A percentile compares a stretch with the other conserved stretches of the same genome.
Conservation (phyloP, 2,888 invertebrate species). For the Diogma glabrata region DNA sequence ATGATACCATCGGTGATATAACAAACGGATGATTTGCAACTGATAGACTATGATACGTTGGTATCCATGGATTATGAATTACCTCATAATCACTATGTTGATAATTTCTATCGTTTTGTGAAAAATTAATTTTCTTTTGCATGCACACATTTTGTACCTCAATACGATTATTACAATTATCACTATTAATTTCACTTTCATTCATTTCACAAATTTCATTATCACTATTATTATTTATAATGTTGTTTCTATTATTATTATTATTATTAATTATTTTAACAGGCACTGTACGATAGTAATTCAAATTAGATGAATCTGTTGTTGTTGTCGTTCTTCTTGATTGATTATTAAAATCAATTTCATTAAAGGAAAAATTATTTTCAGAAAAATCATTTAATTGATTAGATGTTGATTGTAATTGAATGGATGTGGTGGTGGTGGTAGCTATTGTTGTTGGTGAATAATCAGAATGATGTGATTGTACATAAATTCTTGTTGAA, state of each 20-base stretch:
- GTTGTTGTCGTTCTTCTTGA: background rate
- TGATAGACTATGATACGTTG: conserved; percentile 3
- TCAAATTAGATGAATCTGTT: background rate
- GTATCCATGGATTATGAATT: conserved; percentile 4
- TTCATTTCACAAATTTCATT: too few relatives aligned
- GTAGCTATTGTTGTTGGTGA: too few relatives aligned
- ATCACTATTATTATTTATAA: conserved; percentile 3
- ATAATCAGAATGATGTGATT: conserved; percentile 7
- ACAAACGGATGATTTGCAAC: conserved; percentile 8
- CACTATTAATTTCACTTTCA: background rate
- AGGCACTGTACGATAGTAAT: conserved; percentile 9
- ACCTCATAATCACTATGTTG: background rate
- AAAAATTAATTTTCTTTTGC: conserved; percentile 3
- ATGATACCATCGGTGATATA: conserved; percentile 2
- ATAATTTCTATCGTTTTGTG: conserved; percentile 3
- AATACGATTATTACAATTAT: background rate
- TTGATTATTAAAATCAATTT: background rate
- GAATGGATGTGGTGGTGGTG: too few relatives aligned
- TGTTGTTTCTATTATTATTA: conserved; percentile 3
- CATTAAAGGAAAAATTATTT: background rate
- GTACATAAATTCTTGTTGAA: background rate
- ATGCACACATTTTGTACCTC: background rate
- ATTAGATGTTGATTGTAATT: too few relatives aligned
- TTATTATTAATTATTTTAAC: conserved; percentile 8
- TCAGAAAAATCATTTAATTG: background rate